Base-by-base conservation (phyloP, 1,140 invertebrate genomes). In the Atta cephalotes region DNA sequence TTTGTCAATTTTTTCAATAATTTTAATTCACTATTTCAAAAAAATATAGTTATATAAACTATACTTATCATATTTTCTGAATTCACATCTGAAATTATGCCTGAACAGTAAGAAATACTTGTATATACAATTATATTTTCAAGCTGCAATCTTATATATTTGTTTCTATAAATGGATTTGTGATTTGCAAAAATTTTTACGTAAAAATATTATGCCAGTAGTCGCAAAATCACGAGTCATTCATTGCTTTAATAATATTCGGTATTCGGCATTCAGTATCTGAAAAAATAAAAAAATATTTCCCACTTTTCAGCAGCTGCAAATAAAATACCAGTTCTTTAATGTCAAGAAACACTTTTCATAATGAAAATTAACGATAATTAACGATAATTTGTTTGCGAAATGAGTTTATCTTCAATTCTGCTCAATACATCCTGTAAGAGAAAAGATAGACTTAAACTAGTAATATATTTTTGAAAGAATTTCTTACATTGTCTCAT, bases 381-480 rank as follows among this genome's bases (percentile, higher is more conserved):
- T 51, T 31, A 79, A 79, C 3, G 4, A 53, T 80, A 68, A 39
- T 1, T 63, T 56, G 4, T 14, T 1, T 45, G 66, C 21, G 16
- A 25, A 18, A 58, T 45, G 6, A 81, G 60, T 16, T 58, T 18
- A 25, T 16, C 25, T 6, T 70, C 21, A 45, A 79, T 31, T 71
- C 71, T 31, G 16, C 35, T 45, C 31, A 58, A 58, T 45, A 56
- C 7, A 39, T 25, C 66, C 79, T 81, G 66, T 60, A 81, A 81
- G 25, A 58, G n/a, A 58, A 60, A 77, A 76, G n/a, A 60, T 60
- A 35, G 3, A 31, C 31, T 66, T 79, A 81, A 25, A 39, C 5
- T 68, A 25, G 10, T 80, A 25, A 5, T 56, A 28, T 49, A 81
- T 12, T 81, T 39, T 45, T 45, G 12, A 35, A 80, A 39, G 0